Conservation (phyloP, 2,797 vertebrate genomes). For the Cetoscarus ocellatus region DNA sequence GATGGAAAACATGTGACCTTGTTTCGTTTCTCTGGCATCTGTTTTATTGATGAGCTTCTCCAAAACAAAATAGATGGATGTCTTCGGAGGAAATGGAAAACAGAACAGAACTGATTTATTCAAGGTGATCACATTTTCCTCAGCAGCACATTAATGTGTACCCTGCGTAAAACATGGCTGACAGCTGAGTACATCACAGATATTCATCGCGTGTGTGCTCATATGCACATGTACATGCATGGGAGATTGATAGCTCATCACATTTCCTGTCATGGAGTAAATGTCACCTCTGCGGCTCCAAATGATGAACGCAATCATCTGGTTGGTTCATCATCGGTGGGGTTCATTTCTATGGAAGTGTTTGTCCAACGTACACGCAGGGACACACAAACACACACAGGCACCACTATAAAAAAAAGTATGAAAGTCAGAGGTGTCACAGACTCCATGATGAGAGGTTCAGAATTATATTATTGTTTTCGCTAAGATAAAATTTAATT, state of each 20-base stretch:
- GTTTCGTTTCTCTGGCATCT: constrained; percentile 50
- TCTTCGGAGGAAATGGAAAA: constrained; percentile 22
- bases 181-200: constrained; percentile 50
- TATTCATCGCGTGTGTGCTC: constrained; percentile 46
- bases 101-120: constrained; percentile 36
- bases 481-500: background rate
- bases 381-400: background rate
- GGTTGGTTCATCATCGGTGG: constrained; percentile 60
- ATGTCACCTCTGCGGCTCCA: constrained; percentile 68
- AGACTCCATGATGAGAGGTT: constrained; percentile 7
- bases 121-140: constrained; percentile 56
- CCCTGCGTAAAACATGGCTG: constrained; percentile 45
- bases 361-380: constrained; percentile 8
- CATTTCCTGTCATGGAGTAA: constrained; percentile 69
- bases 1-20: constrained; percentile 29
- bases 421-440: background rate
- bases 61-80: constrained; percentile 33
- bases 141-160: constrained; percentile 43
- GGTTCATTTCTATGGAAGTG: constrained; percentile 49
- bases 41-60: constrained; percentile 31
- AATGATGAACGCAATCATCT: constrained; percentile 62
- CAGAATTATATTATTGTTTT: background rate
- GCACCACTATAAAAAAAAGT: no score
- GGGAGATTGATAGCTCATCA: constrained; percentile 73
- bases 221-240: constrained; percentile 43